Percentiles rank a stretch among this genome's conserved stretches.
Conservation (phyloP, 2,888 invertebrate genomes). For the Rhogogaster chlorosoma region DNA sequence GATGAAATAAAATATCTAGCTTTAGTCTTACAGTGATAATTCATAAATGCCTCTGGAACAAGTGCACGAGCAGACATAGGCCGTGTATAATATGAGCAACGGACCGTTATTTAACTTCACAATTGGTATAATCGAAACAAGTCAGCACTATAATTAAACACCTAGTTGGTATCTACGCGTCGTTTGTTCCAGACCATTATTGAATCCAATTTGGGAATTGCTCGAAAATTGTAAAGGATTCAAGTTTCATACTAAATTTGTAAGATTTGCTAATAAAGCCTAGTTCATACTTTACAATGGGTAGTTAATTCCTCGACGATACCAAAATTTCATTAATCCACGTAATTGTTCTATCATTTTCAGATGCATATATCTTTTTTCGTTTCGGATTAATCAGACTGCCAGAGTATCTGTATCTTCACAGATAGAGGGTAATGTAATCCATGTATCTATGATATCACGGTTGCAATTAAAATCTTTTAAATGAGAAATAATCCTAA, state of each 20-base stretch:
- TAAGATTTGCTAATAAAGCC: constrained; percentile 33
- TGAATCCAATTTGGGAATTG: constrained; percentile 10
- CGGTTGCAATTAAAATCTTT: not conserved
- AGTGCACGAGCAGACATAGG: not conserved
- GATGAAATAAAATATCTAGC: not conserved
- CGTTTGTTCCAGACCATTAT: constrained; percentile 21
- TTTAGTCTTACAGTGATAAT: not conserved
- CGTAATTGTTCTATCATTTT: not conserved
- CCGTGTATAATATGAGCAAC: not conserved
- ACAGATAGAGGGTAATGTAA: not conserved
- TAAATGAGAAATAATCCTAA: not conserved
- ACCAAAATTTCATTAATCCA: not conserved
- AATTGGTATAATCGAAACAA: not conserved
- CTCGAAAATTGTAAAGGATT: not conserved
- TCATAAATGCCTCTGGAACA: not conserved
- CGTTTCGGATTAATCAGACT: not conserved
- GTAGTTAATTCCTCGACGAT: not conserved
- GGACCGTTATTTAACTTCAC: not conserved
- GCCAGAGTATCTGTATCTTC: not conserved
- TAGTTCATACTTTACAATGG: not conserved
- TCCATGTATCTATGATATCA: not conserved
- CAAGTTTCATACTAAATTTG: constrained; percentile 22
- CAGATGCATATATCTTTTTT: not conserved
- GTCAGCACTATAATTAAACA: not conserved
- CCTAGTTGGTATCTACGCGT: not conserved